phyloP scores from a whole-genome alignment of 2,888 invertebrate genomes.

The Epistrophe eligans region DNA sequence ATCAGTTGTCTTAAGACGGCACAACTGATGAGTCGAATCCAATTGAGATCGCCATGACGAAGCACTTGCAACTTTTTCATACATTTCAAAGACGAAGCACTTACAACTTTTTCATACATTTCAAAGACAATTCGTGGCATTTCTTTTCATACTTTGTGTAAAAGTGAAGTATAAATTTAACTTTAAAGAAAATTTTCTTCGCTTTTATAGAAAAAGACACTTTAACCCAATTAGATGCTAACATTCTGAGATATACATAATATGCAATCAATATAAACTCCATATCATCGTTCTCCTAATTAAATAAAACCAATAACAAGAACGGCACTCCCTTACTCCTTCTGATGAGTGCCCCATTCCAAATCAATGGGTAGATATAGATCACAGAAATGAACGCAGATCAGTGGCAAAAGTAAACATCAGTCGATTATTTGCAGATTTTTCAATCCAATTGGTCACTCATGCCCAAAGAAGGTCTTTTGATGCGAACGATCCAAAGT shows the following conservation, averaged over 20 bases:
- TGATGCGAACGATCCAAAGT: constrained; percentile 64
- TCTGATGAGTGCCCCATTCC: neutral
- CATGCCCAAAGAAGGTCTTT: constrained; percentile 68
- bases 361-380: constrained; percentile 5
- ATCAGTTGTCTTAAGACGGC: too few species aligned
- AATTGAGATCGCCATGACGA: too few species aligned
- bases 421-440: constrained; percentile 63
- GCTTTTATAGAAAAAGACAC: too few species aligned
- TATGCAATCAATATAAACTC: constrained; percentile 13
- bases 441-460: constrained; percentile 69
- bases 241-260: neutral
- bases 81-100: too few species aligned
- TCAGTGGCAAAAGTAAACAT: constrained; percentile 22
- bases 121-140: too few species aligned
- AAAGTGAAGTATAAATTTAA: neutral
- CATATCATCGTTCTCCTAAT: constrained; percentile 11
- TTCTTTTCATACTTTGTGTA: too few species aligned
- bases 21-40: too few species aligned
- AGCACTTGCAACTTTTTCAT: too few species aligned
- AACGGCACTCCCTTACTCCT: neutral
- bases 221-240: constrained; percentile 4
- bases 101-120: too few species aligned
- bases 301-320: constrained; percentile 28
- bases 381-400: constrained; percentile 34
- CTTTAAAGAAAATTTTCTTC: neutral